phyloP scores from a whole-genome alignment of 1,140 invertebrate species.

The Batillaria attramentaria region DNA sequence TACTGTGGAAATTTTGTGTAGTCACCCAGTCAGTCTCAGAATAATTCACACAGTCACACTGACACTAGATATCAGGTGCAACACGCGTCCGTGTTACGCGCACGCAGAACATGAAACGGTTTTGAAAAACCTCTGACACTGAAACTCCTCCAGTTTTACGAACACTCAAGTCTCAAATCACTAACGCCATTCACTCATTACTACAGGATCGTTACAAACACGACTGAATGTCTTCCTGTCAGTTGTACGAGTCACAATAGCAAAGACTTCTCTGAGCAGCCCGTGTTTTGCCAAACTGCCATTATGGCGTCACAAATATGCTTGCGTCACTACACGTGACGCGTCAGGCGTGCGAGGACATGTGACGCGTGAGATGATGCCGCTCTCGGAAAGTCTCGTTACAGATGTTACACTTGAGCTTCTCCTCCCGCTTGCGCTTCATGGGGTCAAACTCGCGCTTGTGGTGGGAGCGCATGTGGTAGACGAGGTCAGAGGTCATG shows the following conservation, averaged over 20 bases:
- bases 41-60: no score
- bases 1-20: no score
- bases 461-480: conserved; percentile 88
- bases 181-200: background rate
- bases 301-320: no score
- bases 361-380: conserved; percentile 96
- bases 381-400: conserved; percentile 95
- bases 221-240: background rate
- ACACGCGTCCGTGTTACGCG: no score
- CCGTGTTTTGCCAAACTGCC: background rate
- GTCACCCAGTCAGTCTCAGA: no score
- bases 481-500: conserved; percentile 98
- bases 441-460: conserved; percentile 69
- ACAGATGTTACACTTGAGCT: conserved; percentile 93
- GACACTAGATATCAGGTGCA: no score
- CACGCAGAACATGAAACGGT: no score
- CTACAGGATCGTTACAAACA: background rate
- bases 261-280: background rate
- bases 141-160: no score
- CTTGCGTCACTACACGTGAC: no score
- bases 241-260: no score
- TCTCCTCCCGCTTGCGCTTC: conserved; percentile 66
- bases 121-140: no score
- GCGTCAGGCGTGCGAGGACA: conserved; percentile 83
- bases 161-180: no score